Percentiles rank a stretch among this genome's conserved stretches.
phyloP scores from a whole-genome alignment of 2,888 invertebrate species.

The Polia nebulosa region DNA sequence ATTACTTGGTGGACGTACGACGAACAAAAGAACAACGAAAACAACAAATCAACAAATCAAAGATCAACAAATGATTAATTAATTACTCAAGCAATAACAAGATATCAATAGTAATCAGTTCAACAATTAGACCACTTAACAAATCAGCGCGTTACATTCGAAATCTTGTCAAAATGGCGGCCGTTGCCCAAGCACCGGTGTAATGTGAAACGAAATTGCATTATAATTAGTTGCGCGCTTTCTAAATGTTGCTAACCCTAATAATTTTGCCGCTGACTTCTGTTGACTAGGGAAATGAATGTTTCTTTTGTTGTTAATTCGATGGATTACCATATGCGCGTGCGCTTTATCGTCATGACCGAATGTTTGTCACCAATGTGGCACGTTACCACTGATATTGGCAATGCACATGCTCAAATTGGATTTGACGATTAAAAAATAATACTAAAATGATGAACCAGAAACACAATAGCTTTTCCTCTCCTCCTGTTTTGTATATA shows the following conservation, averaged over 20 bases:
- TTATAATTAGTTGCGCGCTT: conserved; percentile 80
- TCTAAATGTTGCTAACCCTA: conserved; percentile 75
- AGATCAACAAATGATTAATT: not conserved
- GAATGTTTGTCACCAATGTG: not conserved
- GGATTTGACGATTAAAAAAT: not conserved
- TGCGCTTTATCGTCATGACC: conserved; percentile 6
- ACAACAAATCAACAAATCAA: no score
- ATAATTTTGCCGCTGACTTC: conserved; percentile 59
- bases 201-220: conserved; percentile 75
- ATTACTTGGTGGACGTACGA: no score
- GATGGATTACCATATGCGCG: conserved; percentile 13
- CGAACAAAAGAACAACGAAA: no score
- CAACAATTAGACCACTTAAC: conserved; percentile 64
- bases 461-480: no score
- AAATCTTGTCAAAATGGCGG: conserved; percentile 66
- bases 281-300: conserved; percentile 52
- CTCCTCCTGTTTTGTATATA: no score
- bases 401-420: not conserved
- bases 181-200: conserved; percentile 68
- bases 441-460: no score
- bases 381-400: not conserved
- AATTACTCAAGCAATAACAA: conserved; percentile 33
- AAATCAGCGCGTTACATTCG: conserved; percentile 61
- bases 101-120: conserved; percentile 54
- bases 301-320: conserved; percentile 43